These are phyloP conservation scores for Mallotus villosus DNA, from an alignment of 2,797 vertebrate genomes.

Conservation along the genomic window DNA sequence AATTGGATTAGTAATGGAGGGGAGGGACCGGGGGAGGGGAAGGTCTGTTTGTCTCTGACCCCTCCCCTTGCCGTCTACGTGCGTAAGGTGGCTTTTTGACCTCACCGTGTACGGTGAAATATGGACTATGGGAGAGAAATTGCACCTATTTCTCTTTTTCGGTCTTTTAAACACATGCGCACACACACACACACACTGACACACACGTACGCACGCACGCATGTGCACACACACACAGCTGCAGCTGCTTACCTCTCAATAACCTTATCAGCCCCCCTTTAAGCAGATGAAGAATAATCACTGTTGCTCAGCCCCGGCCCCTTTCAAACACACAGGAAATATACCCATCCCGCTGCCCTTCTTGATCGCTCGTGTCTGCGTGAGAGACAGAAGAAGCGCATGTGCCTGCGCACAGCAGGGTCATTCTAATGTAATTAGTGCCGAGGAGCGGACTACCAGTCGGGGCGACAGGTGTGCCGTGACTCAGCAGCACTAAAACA, in stretches of 20 bases:
- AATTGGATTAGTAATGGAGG: constrained; percentile 66
- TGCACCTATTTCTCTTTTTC: not conserved
- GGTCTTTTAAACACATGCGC: not conserved
- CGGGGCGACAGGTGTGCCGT: constrained; percentile 55
- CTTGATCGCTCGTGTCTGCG: too few relatives aligned
- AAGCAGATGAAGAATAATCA: too few relatives aligned
- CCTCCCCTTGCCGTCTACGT: constrained; percentile 5
- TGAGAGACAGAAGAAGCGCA: too few relatives aligned
- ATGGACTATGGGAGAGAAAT: constrained; percentile 25
- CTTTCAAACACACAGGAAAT: too few relatives aligned
- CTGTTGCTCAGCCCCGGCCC: too few relatives aligned
- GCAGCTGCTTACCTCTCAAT: too few relatives aligned
- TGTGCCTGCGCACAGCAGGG: not conserved
- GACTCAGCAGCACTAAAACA: constrained; percentile 46
- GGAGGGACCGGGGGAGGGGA: constrained; percentile 9
- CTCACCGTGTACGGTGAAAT: not conserved
- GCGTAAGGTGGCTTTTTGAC: constrained; percentile 30
- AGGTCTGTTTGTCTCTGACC: constrained; percentile 48
- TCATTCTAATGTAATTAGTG: not conserved
- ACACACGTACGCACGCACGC: not conserved
- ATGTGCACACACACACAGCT: constrained; percentile 1
- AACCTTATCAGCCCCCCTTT: too few relatives aligned
- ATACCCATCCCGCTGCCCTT: too few relatives aligned
- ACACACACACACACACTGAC: not conserved
- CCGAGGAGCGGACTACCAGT: not conserved